A percentile compares a stretch with the other conserved stretches of the same genome.
Evolutionary conservation across 2,888 invertebrate genomes (phyloP).

Genomic region (Coronaproctus castanopsis): DNA sequence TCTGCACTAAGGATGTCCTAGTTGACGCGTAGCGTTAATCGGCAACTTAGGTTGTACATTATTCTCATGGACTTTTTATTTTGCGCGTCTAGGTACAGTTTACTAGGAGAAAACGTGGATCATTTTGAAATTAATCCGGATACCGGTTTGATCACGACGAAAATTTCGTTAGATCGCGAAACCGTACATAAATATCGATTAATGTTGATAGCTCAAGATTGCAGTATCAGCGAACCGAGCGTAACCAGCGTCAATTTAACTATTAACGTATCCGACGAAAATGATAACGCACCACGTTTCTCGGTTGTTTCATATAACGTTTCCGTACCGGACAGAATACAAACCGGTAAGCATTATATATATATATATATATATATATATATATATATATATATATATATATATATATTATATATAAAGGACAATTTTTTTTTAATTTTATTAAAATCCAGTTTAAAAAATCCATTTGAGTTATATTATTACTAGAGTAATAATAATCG

Average conservation of each 20-base stretch:
- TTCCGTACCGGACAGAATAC: slow-evolving; percentile 59
- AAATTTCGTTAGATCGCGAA: slow-evolving; percentile 55
- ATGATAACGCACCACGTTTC: slow-evolving; percentile 68
- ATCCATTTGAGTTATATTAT: too few relatives aligned
- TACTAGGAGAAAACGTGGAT: slow-evolving; percentile 60
- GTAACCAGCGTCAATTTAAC: slow-evolving; percentile 67
- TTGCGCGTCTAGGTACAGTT: slow-evolving; percentile 40
- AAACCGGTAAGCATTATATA: slow-evolving; percentile 33
- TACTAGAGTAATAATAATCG: too few relatives aligned
- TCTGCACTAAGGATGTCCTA: too few relatives aligned
- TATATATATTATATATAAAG: too few relatives aligned
- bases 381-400: not conserved
- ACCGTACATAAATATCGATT: slow-evolving; percentile 53
- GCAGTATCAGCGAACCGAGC: slow-evolving; percentile 62
- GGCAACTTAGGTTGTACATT: too few relatives aligned
- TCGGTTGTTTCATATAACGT: slow-evolving; percentile 51
- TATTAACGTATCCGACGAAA: slow-evolving; percentile 56
- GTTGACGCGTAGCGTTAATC: too few relatives aligned
- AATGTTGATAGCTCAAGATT: slow-evolving; percentile 71
- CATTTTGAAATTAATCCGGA: slow-evolving; percentile 57
- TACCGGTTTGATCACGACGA: slow-evolving; percentile 58
- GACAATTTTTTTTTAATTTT: too few relatives aligned
- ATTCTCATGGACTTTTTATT: not conserved
- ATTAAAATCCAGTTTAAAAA: too few relatives aligned
- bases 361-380: not conserved